These are phyloP conservation scores for Drosophila rellima DNA, from an alignment of 2,888 invertebrate genomes.

Conservation along the genomic window DNA sequence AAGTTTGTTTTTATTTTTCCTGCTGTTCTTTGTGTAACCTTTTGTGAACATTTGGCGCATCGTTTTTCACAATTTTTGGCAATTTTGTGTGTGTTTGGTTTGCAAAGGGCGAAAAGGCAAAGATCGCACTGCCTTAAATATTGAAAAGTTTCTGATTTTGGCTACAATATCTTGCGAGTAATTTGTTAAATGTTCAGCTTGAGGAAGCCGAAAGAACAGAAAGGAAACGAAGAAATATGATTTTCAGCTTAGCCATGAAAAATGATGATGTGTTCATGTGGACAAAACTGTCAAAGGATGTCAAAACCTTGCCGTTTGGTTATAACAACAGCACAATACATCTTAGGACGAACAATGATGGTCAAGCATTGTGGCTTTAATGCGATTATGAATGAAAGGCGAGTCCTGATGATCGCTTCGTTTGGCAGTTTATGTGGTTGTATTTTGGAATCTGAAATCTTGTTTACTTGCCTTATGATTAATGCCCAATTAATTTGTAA, in stretches of 20 bases:
- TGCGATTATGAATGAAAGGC: conserved; percentile 39
- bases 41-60: conserved; percentile 56
- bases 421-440: conserved; percentile 7
- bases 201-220: conserved; percentile 14
- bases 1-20: conserved; percentile 46
- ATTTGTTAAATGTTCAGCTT: conserved; percentile 66
- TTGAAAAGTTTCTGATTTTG: conserved; percentile 52
- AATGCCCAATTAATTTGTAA: conserved; percentile 74
- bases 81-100: conserved; percentile 43
- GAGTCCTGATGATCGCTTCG: background rate
- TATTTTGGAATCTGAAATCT: conserved; percentile 34
- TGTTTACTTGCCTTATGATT: conserved; percentile 72
- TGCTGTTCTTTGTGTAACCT: conserved; percentile 31
- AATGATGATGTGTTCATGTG: conserved; percentile 76
- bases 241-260: conserved; percentile 64
- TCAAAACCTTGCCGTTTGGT: conserved; percentile 75
- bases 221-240: conserved; percentile 54
- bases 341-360: conserved; percentile 36
- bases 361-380: conserved; percentile 51
- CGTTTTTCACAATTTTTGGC: conserved; percentile 61
- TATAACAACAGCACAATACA: conserved; percentile 57
- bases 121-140: conserved; percentile 53
- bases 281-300: conserved; percentile 78
- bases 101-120: conserved; percentile 23
- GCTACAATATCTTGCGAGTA: conserved; percentile 54